Evolutionary conservation across 2,888 invertebrate genomes (phyloP), one percentile per base, ranked within the genome.

Genomic region (Tenthredo scrophulariae): DNA sequence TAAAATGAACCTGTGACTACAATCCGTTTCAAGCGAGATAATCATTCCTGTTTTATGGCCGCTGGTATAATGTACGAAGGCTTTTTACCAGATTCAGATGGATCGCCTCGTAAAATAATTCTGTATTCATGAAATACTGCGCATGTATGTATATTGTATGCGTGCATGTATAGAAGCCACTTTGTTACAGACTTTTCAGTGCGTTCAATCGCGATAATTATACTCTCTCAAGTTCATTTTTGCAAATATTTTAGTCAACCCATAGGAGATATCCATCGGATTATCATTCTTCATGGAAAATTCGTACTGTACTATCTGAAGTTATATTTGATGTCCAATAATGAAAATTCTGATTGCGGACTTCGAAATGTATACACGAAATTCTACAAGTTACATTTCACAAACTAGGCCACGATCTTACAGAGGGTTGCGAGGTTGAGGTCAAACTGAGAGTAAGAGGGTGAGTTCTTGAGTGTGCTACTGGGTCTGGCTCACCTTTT

Each of bases 371-470:
- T 18, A 62, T 33, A 15, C 1, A 67, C 33, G 67, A 65, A 65
- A 29, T 40, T 40, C 22, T 22, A 10, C 1, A 9, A 37, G 40
- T 72, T 72, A 72, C 40, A 72, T 72, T 74, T 74, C 43, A 43
- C 10, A 43, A 74, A 74, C 26, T 74, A 74, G 72, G 72, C 43
- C 72, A 74, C 4, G n/a, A 74, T 43, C 22, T 74, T 37, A 43
- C 22, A 22, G 10, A 74, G 43, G 5, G 43, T 74, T 74, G n/a
- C 29, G 72, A 43, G 72, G 40, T 74, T 43, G n/a, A 74, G 72
- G 37, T 74, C 72, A 22, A 74, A 26, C n/a, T 54, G 2, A 54
- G 54, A 74, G 72, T 40, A 9, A 40, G 22, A 22, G n/a, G 72
- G 10, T 74, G 72, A 74, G 22, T 43, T 74, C 22, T 74, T 22